A percentile compares a stretch with the other conserved stretches of the same genome.
These are phyloP conservation scores for Acanthoscelides obtectus DNA, from an alignment of 2,888 invertebrate species.

Conservation along the genomic window DNA sequence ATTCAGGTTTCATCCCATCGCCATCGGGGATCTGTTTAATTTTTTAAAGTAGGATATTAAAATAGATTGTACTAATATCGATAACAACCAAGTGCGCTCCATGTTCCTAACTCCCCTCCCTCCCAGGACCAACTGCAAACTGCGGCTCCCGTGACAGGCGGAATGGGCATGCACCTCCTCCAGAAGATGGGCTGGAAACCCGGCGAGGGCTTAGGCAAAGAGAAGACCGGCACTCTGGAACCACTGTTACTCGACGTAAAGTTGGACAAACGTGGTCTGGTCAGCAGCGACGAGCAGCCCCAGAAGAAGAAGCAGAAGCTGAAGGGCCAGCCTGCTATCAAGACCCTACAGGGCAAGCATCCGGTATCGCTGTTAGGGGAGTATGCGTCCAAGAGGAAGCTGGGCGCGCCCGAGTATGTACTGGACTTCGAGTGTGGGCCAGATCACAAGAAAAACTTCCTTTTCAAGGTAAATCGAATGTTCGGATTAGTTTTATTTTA, in stretches of 20 bases:
- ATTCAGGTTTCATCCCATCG: too few relatives aligned
- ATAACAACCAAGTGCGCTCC: not conserved
- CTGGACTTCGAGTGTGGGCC: conserved; percentile 88
- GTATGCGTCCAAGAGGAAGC: conserved; percentile 80
- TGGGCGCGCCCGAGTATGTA: conserved; percentile 81
- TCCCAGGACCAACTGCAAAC: conserved; percentile 82
- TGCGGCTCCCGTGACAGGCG: conserved; percentile 88
- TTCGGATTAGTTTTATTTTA: too few relatives aligned
- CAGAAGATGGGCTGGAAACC: conserved; percentile 99
- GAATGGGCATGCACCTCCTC: conserved; percentile 94
- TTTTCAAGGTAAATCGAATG: conserved; percentile 71
- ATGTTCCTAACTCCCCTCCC: too few relatives aligned
- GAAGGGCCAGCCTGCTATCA: conserved; percentile 35
- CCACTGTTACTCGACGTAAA: conserved; percentile 94
- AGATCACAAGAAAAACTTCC: conserved; percentile 87
- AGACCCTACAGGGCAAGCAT: conserved; percentile 73
- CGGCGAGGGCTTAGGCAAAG: conserved; percentile 94
- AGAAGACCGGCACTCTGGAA: conserved; percentile 85
- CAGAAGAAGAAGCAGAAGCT: conserved; percentile 32
- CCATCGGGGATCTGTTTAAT: too few relatives aligned
- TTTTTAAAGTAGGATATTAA: too few relatives aligned
- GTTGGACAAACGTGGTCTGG: conserved; percentile 86
- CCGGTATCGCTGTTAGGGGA: conserved; percentile 95
- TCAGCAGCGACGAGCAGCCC: conserved; percentile 67
- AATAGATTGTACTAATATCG: too few relatives aligned